Evolutionary conservation across 2,888 invertebrate genomes (phyloP), one percentile per base, ranked within the genome.

Genomic region (Tetranychus truncatus): DNA sequence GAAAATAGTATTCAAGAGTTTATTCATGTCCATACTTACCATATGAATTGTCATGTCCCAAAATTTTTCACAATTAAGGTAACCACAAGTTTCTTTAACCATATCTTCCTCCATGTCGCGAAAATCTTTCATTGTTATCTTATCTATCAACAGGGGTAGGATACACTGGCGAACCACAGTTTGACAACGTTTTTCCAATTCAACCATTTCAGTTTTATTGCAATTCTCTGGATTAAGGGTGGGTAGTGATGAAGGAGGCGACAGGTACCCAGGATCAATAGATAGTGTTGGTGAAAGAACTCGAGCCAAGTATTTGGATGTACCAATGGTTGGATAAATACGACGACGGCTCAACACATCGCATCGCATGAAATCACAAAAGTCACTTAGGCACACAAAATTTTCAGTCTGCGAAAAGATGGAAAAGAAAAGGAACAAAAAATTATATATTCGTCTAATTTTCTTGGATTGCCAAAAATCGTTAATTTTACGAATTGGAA

Each of bases 331-430:
- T 11, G 46, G 46, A 46, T 46, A 46, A 15, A 46, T 46, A 8
- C 46, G 24, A 67, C 20, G 46, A 46, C 46, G 46, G 46, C 9
- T 72, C 45, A 92, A 85, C 74, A 94, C 91, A 82, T 93, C 92
- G 84, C 95, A 95, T 80, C 95, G 88, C 89, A 95, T 92, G 80
- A 95, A 91, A 84, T 95, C 94, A 86, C 95, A 95, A 84, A 90
- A 94, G 83, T 94, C 92, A 74, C 93, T 92, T 81, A 94, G 86
- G 83, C 95, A 95, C 81, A 94, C 90, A 77, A 92, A 89, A 83
- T 93, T 92, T 84, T 92, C 55, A 9, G 73, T 15, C 72, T 72
- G 24, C 24, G 24, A 45, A 72, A 72, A 24, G 72, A 72, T 4
- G 18, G 21, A 8, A 21, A 72, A 11, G 8, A 24, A 24, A 24